Percentiles rank a stretch among this genome's conserved stretches.
These are phyloP conservation scores for Himalopsyche tibetana DNA, from an alignment of 2,888 invertebrate species.

Conservation along the genomic window DNA sequence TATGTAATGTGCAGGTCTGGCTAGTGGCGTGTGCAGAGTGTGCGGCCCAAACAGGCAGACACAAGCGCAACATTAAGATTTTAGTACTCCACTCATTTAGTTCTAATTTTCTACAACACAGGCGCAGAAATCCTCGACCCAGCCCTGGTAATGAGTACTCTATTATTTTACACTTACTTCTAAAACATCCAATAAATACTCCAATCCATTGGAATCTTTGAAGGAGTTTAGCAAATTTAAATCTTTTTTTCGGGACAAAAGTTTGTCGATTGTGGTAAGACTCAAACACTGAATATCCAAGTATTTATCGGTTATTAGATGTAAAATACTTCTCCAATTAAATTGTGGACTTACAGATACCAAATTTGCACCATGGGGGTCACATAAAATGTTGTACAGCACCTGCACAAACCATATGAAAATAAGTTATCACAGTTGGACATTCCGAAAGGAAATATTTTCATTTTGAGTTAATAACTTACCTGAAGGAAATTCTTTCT, in stretches of 20 bases:
- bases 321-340: constrained; percentile 73
- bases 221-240: constrained; percentile 75
- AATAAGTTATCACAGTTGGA: too few species aligned
- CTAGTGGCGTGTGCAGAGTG: too few species aligned
- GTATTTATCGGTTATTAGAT: constrained; percentile 74
- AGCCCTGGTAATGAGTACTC: too few species aligned
- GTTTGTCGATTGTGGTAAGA: constrained; percentile 73
- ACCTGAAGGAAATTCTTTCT: constrained; percentile 78
- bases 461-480: not conserved
- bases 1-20: too few species aligned
- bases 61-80: too few species aligned
- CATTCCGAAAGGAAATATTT: too few species aligned
- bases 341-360: constrained; percentile 76
- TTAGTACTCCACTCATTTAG: too few species aligned
- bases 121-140: too few species aligned
- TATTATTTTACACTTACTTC: constrained; percentile 42
- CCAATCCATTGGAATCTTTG: constrained; percentile 51
- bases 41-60: too few species aligned
- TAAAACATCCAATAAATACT: constrained; percentile 43
- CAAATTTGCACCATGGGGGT: constrained; percentile 73
- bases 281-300: constrained; percentile 76
- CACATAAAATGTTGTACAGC: constrained; percentile 75
- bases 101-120: too few species aligned
- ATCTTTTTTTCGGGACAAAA: constrained; percentile 74
- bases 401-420: constrained; percentile 68